phyloP scores from a whole-genome alignment of 2,797 vertebrate genomes.

The Champsocephalus gunnari region DNA sequence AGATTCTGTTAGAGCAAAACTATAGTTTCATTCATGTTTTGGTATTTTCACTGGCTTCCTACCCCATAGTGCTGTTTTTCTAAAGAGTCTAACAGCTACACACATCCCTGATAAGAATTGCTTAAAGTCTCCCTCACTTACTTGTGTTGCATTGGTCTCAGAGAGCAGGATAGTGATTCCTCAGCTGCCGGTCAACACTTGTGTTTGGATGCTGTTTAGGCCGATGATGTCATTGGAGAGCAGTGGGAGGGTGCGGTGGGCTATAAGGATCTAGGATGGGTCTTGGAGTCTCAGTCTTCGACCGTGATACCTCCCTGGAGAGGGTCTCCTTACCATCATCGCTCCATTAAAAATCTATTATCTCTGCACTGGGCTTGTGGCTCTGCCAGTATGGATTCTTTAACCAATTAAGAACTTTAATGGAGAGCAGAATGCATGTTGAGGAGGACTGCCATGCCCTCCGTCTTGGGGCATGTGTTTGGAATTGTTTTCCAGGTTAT shows the following conservation, averaged over 20 bases:
- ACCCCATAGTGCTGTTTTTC: not conserved
- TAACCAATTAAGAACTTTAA: constrained; percentile 78
- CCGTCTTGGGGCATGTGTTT: constrained; percentile 4
- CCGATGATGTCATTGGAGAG: constrained; percentile 79
- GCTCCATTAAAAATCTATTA: constrained; percentile 87
- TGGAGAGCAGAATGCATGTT: constrained; percentile 64
- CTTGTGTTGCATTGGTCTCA: constrained; percentile 27
- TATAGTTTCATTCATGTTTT: constrained; percentile 17
- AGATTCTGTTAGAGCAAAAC: constrained; percentile 7
- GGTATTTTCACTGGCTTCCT: not conserved
- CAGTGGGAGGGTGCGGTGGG: constrained; percentile 59
- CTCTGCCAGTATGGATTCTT: constrained; percentile 81
- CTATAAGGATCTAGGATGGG: constrained; percentile 71
- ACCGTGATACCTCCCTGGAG: constrained; percentile 80
- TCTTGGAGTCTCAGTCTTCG: constrained; percentile 74
- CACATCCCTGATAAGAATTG: not conserved
- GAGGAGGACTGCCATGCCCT: constrained; percentile 32
- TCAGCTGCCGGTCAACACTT: constrained; percentile 58
- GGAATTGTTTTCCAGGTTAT: constrained; percentile 15
- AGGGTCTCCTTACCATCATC: constrained; percentile 82
- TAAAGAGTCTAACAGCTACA: not conserved
- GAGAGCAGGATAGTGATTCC: constrained; percentile 32
- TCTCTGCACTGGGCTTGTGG: constrained; percentile 76
- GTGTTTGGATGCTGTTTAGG: constrained; percentile 73
- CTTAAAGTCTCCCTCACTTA: not conserved